These are phyloP conservation scores for Butastur rufipennis DNA, from an alignment of 2,113 vertebrate genomes.

Conservation along the genomic window DNA sequence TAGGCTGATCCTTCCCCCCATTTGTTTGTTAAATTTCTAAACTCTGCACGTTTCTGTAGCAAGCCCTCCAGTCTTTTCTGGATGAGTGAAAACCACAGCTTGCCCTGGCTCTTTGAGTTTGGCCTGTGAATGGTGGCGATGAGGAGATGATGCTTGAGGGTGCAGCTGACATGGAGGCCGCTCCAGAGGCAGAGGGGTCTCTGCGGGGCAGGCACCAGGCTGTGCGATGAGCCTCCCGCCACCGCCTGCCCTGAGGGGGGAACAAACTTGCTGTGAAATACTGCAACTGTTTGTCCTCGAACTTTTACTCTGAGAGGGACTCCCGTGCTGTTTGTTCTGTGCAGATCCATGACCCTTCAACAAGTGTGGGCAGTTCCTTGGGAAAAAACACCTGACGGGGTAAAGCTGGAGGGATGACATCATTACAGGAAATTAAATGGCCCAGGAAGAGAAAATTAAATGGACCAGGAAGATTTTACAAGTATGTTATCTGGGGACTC, in stretches of 20 bases:
- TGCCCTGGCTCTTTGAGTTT: not conserved
- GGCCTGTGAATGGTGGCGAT: not conserved
- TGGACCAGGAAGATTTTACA: not conserved
- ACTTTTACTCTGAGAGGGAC: not conserved
- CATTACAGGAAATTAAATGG: not conserved
- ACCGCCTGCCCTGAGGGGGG: not conserved
- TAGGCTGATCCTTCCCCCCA: not conserved
- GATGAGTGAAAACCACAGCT: not conserved
- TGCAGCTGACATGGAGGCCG: not conserved
- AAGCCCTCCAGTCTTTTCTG: not conserved
- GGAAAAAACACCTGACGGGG: not conserved
- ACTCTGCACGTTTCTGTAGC: not conserved
- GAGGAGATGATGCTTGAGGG: not conserved
- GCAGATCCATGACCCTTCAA: not conserved
- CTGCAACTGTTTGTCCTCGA: not conserved
- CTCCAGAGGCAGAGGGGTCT: not conserved
- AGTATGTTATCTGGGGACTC: not conserved
- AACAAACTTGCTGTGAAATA: not conserved
- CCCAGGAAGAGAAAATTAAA: not conserved
- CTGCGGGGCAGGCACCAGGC: not conserved
- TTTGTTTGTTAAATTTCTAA: not conserved
- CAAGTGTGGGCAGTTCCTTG: not conserved
- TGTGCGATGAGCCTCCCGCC: not conserved
- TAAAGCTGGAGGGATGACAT: not conserved
- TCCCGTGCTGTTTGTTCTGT: not conserved